Base-by-base conservation (phyloP, 2,113 vertebrate genomes). In the Gopherus flavomarginatus region DNA sequence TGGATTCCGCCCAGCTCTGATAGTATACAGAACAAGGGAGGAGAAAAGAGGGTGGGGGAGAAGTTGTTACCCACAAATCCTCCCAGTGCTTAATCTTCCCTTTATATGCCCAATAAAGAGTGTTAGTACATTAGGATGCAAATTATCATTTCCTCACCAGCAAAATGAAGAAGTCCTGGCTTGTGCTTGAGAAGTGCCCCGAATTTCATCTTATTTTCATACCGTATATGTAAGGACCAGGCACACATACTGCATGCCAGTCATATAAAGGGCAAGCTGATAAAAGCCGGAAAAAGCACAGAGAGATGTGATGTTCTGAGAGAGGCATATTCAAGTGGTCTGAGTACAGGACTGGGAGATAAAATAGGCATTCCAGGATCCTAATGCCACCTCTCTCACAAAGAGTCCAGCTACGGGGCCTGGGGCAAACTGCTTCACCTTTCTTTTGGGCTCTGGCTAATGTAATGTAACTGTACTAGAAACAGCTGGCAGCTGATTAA, bases 21-120 rank as follows among this genome's bases (percentile, higher is more conserved):
- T 27, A 83, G 57, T 21, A 54, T 26, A 77, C 13, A 85, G 80
- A 88, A 94, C 91, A 56, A 5, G 35, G 29, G 24, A 11, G 54
- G 82, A 7, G 87, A 54, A 54, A 59, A 52, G 22, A 35, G 72
- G 47, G 59, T 69, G 79, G 83, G 83, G 31, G 7, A 65, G 83
- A 4, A 11, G 5, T 49, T 65, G 31, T 31, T 65, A 65, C 27
- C 72, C 77, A 83, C 47, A 29, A 81, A 44, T 10, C 52, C 85
- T 59, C 85, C 81, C 53, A 65, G 42, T 81, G 53, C n/a, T 38
- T 92, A 91, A 53, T 57, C 35, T 92, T 88, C 53, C 44, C n/a
- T 84, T 49, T 42, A 52, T 72, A 38, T 83, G 31, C n/a, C 72
- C 77, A 53, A 72, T 86, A 85, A 86, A 89, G 69, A 72, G 24